Base-by-base conservation (phyloP, 2,888 invertebrate species). In the Antitype chi region DNA sequence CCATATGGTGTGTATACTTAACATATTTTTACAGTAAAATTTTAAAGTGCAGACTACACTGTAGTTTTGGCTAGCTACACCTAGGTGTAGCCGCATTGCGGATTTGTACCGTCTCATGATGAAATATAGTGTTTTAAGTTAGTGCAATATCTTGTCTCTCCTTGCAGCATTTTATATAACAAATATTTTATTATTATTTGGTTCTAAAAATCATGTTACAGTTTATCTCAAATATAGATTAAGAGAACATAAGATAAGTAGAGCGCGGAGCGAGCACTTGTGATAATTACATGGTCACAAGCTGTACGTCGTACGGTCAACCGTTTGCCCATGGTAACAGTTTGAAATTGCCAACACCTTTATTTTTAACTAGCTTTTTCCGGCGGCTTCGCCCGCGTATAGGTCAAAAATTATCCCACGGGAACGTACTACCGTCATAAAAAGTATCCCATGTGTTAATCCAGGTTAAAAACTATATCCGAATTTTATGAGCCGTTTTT, bases 281-380 rank as follows among this genome's bases (percentile, higher is more conserved):
- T 76, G 86, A 80, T 83, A 88, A 86, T 77, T 67, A 73, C 55
- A 43, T 76, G 70, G 85, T 87, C 76, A 87, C 82, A 84, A 66
- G 55, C 55, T 71, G 70, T 20, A 55, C 59, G 28, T 32, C 17
- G 76, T 81, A 52, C 64, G 5, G 38, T 55, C 53, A 81, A 9
- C n/a, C 2, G 15, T 28, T 5, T 1, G 20, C 17, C 28, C n/a
- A 55, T 75, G 38, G 60, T 32, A 38, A 60, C 75, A 17, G 28
- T 28, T 52, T 59, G 5, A 57, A 8, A n/a, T 49, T 38, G 7
- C 3, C 9, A 20, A 9, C 23, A 9, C 28, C 11, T 53, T 47
- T 28, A 20, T 28, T 17, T 9, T 15, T 17, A 17, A 6, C 43
- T 47, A 11, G 43, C 43, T 47, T 47, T 47, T 47, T 9, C 13